phyloP scores from a whole-genome alignment of 2,888 invertebrate species.

The Campoplex capitator region DNA sequence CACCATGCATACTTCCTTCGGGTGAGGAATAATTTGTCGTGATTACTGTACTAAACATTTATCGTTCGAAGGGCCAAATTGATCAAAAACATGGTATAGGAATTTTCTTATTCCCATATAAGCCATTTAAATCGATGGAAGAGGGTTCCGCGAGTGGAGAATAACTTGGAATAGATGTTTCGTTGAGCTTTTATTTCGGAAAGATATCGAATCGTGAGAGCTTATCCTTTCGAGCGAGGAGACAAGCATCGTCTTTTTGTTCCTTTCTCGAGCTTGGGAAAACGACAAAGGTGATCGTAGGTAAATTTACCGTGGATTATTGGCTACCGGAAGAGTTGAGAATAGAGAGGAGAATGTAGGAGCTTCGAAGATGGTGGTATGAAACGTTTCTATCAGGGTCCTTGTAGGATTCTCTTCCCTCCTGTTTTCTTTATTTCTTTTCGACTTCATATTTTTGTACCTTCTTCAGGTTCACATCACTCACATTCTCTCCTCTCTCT shows the following conservation, averaged over 20 bases:
- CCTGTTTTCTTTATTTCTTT: background rate
- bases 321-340: slow-evolving; percentile 32
- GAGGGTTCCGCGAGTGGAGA: background rate
- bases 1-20: background rate
- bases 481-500: background rate
- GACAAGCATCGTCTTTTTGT: slow-evolving; percentile 10
- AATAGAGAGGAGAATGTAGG: slow-evolving; percentile 4
- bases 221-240: slow-evolving; percentile 46
- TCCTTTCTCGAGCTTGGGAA: slow-evolving; percentile 12
- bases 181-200: slow-evolving; percentile 39
- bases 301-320: slow-evolving; percentile 66
- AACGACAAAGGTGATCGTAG: slow-evolving; percentile 61
- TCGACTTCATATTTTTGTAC: slow-evolving; percentile 21
- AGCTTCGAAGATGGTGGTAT: slow-evolving; percentile 48
- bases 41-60: background rate
- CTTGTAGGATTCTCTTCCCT: background rate
- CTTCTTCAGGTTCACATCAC: background rate
- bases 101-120: background rate
- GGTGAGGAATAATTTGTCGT: background rate
- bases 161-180: slow-evolving; percentile 11
- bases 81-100: background rate
- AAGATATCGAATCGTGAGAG: slow-evolving; percentile 36
- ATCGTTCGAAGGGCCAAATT: background rate
- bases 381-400: slow-evolving; percentile 52
- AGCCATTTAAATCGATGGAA: slow-evolving; percentile 2